phyloP scores from a whole-genome alignment of 2,888 invertebrate genomes.

The Eilema sororculum region DNA sequence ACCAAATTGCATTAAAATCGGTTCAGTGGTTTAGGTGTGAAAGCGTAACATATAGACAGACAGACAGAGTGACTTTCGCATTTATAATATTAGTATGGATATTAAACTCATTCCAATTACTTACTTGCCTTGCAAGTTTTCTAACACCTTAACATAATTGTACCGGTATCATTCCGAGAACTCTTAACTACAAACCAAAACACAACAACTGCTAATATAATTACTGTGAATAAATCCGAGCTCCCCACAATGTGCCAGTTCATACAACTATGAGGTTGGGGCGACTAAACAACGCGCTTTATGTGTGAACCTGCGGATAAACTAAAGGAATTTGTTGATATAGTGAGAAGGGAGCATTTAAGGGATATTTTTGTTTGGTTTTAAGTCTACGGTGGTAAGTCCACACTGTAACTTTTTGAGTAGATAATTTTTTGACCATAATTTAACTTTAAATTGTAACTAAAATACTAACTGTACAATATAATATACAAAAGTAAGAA shows the following conservation, averaged over 20 bases:
- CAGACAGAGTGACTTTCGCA: too few species aligned
- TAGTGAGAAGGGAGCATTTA: constrained; percentile 12
- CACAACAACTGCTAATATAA: background rate
- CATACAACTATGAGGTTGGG: constrained; percentile 37
- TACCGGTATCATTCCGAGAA: background rate
- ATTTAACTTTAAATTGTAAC: too few species aligned
- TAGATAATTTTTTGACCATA: background rate
- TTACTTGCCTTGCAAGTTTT: background rate
- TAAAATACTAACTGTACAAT: too few species aligned
- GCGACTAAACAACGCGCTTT: constrained; percentile 46
- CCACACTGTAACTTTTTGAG: background rate
- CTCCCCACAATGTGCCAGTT: constrained; percentile 32
- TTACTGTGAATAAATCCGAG: background rate
- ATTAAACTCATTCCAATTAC: background rate
- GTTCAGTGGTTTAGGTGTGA: too few species aligned
- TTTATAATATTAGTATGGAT: too few species aligned
- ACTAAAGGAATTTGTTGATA: constrained; percentile 46
- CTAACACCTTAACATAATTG: background rate
- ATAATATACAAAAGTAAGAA: too few species aligned
- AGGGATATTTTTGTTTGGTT: background rate
- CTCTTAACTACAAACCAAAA: constrained; percentile 1
- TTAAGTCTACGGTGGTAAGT: background rate
- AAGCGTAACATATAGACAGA: too few species aligned
- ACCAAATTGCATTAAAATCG: too few species aligned
- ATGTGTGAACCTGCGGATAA: constrained; percentile 36